Base-by-base conservation (phyloP, 1,140 invertebrate species). In the Drosophila novamexicana region DNA sequence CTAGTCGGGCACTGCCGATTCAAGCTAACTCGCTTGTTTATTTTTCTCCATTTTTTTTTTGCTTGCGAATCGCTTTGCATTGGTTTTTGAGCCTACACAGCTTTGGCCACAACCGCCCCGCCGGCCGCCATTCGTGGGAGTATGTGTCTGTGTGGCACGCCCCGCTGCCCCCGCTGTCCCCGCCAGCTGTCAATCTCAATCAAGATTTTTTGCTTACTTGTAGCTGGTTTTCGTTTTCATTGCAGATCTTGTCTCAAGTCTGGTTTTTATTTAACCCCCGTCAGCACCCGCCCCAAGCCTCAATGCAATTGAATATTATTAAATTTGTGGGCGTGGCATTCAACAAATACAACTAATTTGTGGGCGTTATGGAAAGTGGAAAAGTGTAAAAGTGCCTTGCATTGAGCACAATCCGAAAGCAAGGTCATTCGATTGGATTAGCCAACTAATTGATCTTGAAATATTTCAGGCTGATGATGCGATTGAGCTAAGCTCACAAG, bases 191-290 rank as follows among this genome's bases (percentile, higher is more conserved):
- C 83, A 79, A 79, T 84, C 79, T 82, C 57, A 82, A 86, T 85
- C 68, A 72, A 78, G 53, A 45, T 64, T 44, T 59, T 8, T 34
- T 45, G 34, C 50, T 37, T 18, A 65, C 76, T 73, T 57, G 9
- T 63, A 65, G 73, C 75, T 74, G 62, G 69, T 75, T 85, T 86
- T 85, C 81, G 62, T 67, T 85, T 86, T 86, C 70, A 58, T 71
- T 78, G 47, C 57, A 63, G 52, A 78, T 81, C 77, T 86, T 82
- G 75, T 84, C 56, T 47, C 49, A 40, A 44, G 64, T 58, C 63
- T 53, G 42, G 82, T 79, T 66, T 74, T 52, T 77, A 40, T 69
- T 61, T 52, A 66, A 22, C 22, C 22, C 22, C 42, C 59, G 61
- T 79, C 67, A 79, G 65, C 76, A 22, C 2, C 22, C 22, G 22